These are phyloP conservation scores for Lasioglossum pauxillum DNA, from an alignment of 2,888 invertebrate genomes.

Conservation along the genomic window DNA sequence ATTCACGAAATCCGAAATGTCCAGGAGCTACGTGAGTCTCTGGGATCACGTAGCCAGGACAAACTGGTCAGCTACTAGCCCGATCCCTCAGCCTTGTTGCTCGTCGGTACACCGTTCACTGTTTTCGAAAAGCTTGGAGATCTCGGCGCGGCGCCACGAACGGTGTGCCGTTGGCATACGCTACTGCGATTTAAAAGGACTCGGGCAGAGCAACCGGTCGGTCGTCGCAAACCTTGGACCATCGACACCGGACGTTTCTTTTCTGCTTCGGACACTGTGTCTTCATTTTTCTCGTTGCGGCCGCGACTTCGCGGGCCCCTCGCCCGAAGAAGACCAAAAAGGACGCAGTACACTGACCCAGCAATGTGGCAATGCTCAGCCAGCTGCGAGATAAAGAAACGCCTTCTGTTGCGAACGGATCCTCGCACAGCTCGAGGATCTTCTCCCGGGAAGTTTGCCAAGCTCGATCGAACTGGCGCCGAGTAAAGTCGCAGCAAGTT, in stretches of 20 bases:
- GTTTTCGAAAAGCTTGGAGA: constrained; percentile 73
- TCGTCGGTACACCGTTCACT: constrained; percentile 12
- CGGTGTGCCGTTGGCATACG: constrained; percentile 44
- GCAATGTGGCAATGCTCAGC: neutral
- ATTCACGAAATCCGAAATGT: constrained; percentile 58
- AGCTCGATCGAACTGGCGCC: neutral
- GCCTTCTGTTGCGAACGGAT: neutral
- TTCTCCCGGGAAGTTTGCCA: neutral
- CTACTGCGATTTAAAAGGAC: constrained; percentile 74
- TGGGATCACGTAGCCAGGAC: constrained; percentile 50
- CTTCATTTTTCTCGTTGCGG: constrained; percentile 44
- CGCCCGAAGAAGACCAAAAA: neutral
- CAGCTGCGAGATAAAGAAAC: constrained; percentile 4
- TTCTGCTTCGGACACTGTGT: constrained; percentile 57
- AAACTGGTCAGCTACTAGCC: constrained; percentile 9
- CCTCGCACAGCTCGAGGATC: neutral
- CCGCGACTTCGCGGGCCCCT: neutral
- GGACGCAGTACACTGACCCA: constrained; percentile 6
- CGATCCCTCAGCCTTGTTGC: constrained; percentile 17
- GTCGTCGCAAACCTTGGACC: constrained; percentile 72
- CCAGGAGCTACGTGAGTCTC: constrained; percentile 47
- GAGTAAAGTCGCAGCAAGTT: neutral
- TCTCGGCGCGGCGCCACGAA: constrained; percentile 53
- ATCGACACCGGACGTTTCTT: constrained; percentile 71
- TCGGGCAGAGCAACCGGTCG: constrained; percentile 73